Conservation (phyloP, 2,888 invertebrate species). For the Microctonus brassicae region DNA sequence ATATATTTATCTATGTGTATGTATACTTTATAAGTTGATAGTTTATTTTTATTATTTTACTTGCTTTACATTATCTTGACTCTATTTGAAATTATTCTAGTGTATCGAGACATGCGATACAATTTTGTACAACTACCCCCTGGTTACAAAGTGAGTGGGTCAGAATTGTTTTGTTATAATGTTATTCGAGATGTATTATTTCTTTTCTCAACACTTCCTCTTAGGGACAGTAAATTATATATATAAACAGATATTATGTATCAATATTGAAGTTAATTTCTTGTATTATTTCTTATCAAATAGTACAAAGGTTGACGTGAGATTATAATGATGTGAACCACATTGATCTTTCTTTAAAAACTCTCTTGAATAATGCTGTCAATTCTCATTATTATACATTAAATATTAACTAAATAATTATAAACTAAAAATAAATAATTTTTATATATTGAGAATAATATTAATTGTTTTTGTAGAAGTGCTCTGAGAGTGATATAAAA, state of each 20-base stretch:
- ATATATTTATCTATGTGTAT: no score
- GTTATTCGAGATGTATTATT: slow-evolving; percentile 3
- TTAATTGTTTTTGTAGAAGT: no score
- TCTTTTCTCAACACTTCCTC: not conserved
- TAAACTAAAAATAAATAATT: no score
- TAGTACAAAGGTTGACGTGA: not conserved
- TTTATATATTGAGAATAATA: no score
- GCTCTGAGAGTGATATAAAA: no score
- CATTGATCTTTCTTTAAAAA: not conserved
- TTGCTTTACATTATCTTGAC: not conserved
- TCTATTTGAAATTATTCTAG: slow-evolving; percentile 16
- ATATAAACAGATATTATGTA: slow-evolving; percentile 5
- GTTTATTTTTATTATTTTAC: not conserved
- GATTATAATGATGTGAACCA: not conserved
- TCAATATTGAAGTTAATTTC: not conserved
- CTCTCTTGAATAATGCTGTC: not conserved
- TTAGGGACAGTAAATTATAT: not conserved
- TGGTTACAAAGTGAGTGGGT: not conserved
- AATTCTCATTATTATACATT: not conserved
- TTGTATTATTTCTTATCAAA: not conserved
- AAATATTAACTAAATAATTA: not conserved
- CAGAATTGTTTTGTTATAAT: not conserved
- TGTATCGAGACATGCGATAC: slow-evolving; percentile 22
- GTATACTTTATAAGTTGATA: not conserved
- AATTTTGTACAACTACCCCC: not conserved